A percentile compares a stretch with the other conserved stretches of the same genome.
Conservation (phyloP, 92 coral and sea anemone genomes). For the Chrysogorgia sp. region DNA sequence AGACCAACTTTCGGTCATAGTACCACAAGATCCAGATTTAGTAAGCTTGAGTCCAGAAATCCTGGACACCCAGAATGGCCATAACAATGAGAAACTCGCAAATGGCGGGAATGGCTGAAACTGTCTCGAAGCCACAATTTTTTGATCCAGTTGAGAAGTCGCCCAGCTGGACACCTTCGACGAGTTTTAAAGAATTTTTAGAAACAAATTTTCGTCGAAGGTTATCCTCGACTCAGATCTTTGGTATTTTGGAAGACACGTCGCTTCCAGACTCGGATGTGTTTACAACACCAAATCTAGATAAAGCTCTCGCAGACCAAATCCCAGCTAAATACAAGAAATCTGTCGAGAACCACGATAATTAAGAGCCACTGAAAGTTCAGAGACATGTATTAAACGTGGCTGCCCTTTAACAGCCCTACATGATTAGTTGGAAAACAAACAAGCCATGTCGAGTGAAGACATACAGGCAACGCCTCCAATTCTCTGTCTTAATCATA, state of each 20-base stretch:
- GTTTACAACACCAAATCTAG: too few relatives aligned
- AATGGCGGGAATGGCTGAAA: too few relatives aligned
- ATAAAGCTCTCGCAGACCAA: slow-evolving; percentile 17
- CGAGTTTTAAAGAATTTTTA: not conserved
- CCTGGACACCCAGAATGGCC: too few relatives aligned
- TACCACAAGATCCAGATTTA: too few relatives aligned
- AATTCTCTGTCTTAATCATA: too few relatives aligned
- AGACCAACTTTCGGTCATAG: too few relatives aligned
- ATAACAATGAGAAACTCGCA: too few relatives aligned
- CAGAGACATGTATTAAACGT: slow-evolving; percentile 21
- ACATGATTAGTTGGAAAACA: slow-evolving; percentile 4
- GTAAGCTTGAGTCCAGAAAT: too few relatives aligned
- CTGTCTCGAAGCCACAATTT: not conserved
- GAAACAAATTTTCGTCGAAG: slow-evolving; percentile 17
- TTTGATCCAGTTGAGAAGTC: slow-evolving; percentile 13
- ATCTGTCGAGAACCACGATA: slow-evolving; percentile 15
- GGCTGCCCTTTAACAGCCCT: slow-evolving; percentile 38
- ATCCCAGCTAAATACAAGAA: not conserved
- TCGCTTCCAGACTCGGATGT: slow-evolving; percentile 17
- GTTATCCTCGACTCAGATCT: slow-evolving; percentile 19
- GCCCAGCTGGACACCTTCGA: slow-evolving; percentile 15
- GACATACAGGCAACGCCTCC: too few relatives aligned
- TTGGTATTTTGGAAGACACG: slow-evolving; percentile 20
- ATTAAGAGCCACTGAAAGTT: slow-evolving; percentile 4
- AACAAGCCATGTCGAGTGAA: not conserved